Base-by-base conservation (phyloP, 2,113 vertebrate species). In the Tapirus terrestris region DNA sequence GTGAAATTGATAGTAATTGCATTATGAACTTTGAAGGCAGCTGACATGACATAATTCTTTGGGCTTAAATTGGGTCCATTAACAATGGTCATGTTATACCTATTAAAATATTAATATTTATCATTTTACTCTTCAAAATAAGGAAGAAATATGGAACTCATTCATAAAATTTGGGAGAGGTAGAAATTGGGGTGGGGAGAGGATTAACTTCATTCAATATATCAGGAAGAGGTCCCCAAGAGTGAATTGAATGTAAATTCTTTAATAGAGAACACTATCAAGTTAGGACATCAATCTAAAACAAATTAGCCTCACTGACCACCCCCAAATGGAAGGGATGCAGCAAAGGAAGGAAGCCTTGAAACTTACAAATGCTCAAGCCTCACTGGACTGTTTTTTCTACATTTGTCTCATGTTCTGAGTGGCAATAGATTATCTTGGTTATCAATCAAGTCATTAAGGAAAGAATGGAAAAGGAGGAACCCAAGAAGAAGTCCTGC, bases 51-150 rank as follows among this genome's bases (percentile, higher is more conserved):
- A 27, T 3, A 75, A 80, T n/a, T 60, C 31, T 84, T 63, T 89
- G 33, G 73, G 33, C 45, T 86, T 94, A 81, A 67, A 43, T 4
- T 56, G 61, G 5, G 10, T 31, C 58, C 8, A 25, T 45, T 85
- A 87, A 75, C 43, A 90, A 81, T n/a, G 45, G 48, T 6, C 25
- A 75, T 70, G 25, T n/a, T 72, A 90, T 76, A 1, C 56, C 60
- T 95, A 3, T 76, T 85, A 81, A 91, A 93, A 89, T 84, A 70
- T 53, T 89, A 93, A 51, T 12, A 53, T 56, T 31, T 51, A 65
- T 65, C 68, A 61, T 61, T 75, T 48, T 29, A 65, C 18, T 80
- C 31, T 88, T 73, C 48, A 56, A 76, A 88, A 51, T 75, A 25
- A 39, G 56, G 12, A 45, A 75, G 45, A 73, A 68, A 93, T 63